Evolutionary conservation across 2,113 vertebrate genomes (phyloP), one percentile per base, ranked within the genome.

Genomic region (Arizona elegans): DNA sequence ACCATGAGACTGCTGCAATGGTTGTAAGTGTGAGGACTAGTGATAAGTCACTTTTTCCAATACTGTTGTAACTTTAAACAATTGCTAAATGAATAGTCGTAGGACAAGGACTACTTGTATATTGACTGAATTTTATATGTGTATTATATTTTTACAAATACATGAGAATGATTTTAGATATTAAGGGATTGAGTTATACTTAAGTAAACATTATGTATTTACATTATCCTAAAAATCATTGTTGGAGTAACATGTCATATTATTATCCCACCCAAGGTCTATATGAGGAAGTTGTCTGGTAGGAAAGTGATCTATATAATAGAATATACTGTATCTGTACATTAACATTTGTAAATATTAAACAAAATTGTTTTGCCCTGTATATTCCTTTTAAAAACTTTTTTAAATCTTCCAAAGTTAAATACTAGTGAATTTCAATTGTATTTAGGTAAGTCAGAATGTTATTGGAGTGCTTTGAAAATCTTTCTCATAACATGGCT

Each of bases 401-500:
- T 62, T 88, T 59, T 47, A 21, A 91, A 19, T 21, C n/a, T 53
- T 93, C 47, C 86, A 89, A 53, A 91, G 26, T 4, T 85, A 8
- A 21, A 50, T 85, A 38, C 29, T 38, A n/a, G 24, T 26, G 5
- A 26, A 52, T 87, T 53, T 52, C 85, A 38, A 86, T 26, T 53
- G 47, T 52, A 13, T 87, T 47, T 87, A 29, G 29, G 52, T 55
- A n/a, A 55, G 13, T 95, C 88, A 90, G 90, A 53, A 17, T 75
- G 94, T 92, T 62, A 90, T 75, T n/a, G 91, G 86, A 94, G 93
- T 95, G 50, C 86, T 95, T 93, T 47, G 54, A 11, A 65, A 75
- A 90, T 29, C 52, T 90, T 55, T 58, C 91, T 56, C 62, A 91
- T 85, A 55, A 55, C 91, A 52, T 38, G 33, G 43, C 8, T 91